A percentile compares a stretch with the other conserved stretches of the same genome.
phyloP scores from a whole-genome alignment of 2,797 vertebrate species.

The Tragelaphus eurycerus region DNA sequence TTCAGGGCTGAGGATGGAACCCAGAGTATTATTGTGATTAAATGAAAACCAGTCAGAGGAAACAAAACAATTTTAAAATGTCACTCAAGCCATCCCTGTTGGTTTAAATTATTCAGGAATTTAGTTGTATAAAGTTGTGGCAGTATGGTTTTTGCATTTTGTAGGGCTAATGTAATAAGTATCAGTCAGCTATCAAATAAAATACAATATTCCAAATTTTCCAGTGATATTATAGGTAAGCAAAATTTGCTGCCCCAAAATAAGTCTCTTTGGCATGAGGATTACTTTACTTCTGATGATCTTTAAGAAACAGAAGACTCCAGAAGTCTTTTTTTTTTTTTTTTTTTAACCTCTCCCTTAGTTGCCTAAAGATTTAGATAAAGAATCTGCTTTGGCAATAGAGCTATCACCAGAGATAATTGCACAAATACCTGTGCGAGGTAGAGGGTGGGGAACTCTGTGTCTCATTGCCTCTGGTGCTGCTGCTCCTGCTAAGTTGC shows the following conservation, averaged over 20 bases:
- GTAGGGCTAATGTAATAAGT: neutral
- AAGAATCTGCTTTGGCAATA: neutral
- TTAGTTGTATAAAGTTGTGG: slow-evolving; percentile 20
- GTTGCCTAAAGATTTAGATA: neutral
- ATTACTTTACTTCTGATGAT: neutral
- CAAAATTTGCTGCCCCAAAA: neutral
- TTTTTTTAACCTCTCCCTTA: neutral
- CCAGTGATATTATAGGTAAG: neutral
- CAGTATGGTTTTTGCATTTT: slow-evolving; percentile 1
- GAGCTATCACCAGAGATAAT: neutral
- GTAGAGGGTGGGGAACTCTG: neutral
- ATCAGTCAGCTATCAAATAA: neutral
- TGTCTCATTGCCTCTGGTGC: neutral
- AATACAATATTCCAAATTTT: neutral
- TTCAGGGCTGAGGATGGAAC: neutral
- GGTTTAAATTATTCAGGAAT: slow-evolving; percentile 37
- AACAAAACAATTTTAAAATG: slow-evolving; percentile 44
- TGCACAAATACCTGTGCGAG: neutral
- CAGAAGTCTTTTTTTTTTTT: accelerated
- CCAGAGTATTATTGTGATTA: slow-evolving; percentile 44
- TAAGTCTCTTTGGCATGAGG: neutral
- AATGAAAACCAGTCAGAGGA: slow-evolving; percentile 53
- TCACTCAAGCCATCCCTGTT: slow-evolving; percentile 12
- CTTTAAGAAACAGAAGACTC: neutral
- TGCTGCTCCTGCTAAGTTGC: too few relatives aligned